A percentile compares a stretch with the other conserved stretches of the same genome.
Conservation (phyloP, 2,797 vertebrate genomes). For the Orestias chungarensis region DNA sequence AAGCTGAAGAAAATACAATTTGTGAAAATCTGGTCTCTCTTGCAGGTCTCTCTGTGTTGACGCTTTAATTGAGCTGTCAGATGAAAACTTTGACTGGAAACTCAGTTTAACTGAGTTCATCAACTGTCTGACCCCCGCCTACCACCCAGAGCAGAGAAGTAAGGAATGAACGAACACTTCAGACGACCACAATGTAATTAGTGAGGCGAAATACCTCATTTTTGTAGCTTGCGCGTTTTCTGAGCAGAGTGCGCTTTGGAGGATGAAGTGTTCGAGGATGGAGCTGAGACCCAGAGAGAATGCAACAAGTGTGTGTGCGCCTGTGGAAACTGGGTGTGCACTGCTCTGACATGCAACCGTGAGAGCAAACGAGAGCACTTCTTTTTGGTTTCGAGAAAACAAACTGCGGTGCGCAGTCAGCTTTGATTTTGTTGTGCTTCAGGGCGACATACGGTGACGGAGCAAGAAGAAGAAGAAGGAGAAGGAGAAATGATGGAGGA, state of each 20-base stretch:
- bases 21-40: not conserved
- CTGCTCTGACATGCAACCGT: slow-evolving; percentile 90
- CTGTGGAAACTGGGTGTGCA: slow-evolving; percentile 97
- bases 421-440: not conserved
- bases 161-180: slow-evolving; percentile 33
- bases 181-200: too few species aligned
- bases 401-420: not conserved
- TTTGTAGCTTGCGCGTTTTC: not conserved
- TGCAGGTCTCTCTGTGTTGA: slow-evolving; percentile 91
- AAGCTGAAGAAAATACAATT: not conserved
- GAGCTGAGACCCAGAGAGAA: slow-evolving; percentile 90
- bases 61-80: slow-evolving; percentile 92
- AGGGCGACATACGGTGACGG: slow-evolving; percentile 69
- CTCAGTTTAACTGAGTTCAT: slow-evolving; percentile 91
- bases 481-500: slow-evolving; percentile 85
- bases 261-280: slow-evolving; percentile 89
- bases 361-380: slow-evolving; percentile 21
- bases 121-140: slow-evolving; percentile 90
- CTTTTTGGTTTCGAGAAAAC: not conserved
- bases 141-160: slow-evolving; percentile 91
- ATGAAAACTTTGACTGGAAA: slow-evolving; percentile 96
- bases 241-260: slow-evolving; percentile 89
- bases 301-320: slow-evolving; percentile 95
- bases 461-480: slow-evolving; percentile 49
- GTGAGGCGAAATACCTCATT: too few species aligned